Conservation (phyloP, 2,888 invertebrate genomes). For the Lasioglossum figueresi region DNA sequence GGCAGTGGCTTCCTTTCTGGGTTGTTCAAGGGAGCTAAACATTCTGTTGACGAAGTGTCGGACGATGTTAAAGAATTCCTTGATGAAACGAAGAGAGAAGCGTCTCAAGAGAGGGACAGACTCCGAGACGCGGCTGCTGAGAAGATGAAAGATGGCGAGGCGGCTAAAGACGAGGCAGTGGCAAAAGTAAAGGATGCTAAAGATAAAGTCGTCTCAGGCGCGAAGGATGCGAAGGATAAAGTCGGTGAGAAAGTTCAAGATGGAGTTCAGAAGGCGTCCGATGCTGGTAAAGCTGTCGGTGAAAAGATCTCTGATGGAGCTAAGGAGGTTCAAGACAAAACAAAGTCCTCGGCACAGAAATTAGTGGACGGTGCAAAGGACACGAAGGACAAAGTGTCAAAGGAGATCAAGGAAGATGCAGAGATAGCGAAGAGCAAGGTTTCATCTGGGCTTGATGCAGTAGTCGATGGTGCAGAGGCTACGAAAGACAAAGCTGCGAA, state of each 20-base stretch:
- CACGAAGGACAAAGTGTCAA: conserved; percentile 54
- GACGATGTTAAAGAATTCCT: conserved; percentile 84
- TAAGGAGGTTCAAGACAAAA: conserved; percentile 36
- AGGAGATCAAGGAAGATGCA: conserved; percentile 66
- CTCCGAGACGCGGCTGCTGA: conserved; percentile 82
- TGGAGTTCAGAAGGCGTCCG: conserved; percentile 10
- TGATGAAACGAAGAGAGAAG: conserved; percentile 83
- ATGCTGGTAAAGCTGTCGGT: conserved; percentile 4
- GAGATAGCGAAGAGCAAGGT: conserved; percentile 46
- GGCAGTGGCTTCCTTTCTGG: conserved; percentile 67
- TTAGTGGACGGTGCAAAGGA: conserved; percentile 28
- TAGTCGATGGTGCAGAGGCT: conserved; percentile 73
- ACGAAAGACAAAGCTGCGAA: conserved; percentile 65
- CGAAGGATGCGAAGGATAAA: conserved; percentile 82
- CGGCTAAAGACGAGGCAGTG: conserved; percentile 49
- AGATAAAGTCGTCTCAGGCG: conserved; percentile 45
- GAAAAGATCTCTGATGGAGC: conserved; percentile 17
- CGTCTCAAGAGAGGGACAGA: conserved; percentile 71
- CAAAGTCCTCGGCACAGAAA: conserved; percentile 84
- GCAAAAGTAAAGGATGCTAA: conserved; percentile 56
- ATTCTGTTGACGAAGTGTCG: conserved; percentile 53
- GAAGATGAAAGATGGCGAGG: conserved; percentile 52
- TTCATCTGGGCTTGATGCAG: conserved; percentile 23
- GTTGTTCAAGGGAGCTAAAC: conserved; percentile 72
- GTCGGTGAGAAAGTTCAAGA: not conserved